Evolutionary conservation across 2,113 vertebrate species (phyloP).

Genomic region (Cephalopterus ornatus): DNA sequence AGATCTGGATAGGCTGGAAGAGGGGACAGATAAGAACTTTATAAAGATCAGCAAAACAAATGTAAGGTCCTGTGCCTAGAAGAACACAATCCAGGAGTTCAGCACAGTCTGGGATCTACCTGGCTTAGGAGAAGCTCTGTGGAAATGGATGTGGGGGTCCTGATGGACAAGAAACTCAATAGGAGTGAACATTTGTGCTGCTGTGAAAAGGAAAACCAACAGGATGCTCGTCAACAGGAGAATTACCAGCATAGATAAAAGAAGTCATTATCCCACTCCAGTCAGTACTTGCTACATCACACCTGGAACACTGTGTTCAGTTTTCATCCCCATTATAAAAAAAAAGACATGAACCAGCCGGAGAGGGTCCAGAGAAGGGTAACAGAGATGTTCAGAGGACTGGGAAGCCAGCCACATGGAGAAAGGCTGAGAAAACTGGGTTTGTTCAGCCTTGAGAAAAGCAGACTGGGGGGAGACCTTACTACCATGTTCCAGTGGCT

Average conservation of each 20-base stretch:
- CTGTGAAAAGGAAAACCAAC: background rate
- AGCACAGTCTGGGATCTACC: background rate
- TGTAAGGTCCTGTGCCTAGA: background rate
- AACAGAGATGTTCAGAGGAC: background rate
- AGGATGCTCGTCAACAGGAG: rapidly evolving
- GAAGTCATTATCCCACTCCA: background rate
- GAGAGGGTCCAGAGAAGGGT: background rate
- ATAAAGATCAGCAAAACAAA: background rate
- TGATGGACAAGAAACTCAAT: background rate
- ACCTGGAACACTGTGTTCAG: background rate
- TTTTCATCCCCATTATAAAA: background rate
- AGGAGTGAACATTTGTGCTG: background rate
- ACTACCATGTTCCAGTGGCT: background rate
- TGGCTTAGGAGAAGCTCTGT: background rate
- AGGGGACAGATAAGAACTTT: background rate
- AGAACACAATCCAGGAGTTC: background rate
- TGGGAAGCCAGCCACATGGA: rapidly evolving
- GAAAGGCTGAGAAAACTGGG: background rate
- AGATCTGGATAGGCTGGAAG: background rate
- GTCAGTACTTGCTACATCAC: background rate
- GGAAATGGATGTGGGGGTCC: background rate
- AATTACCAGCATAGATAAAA: background rate
- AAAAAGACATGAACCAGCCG: background rate
- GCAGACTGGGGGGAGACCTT: background rate
- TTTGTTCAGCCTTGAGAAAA: background rate